A percentile compares a stretch with the other conserved stretches of the same genome.
phyloP scores from a whole-genome alignment of 1,140 invertebrate species.

The Cyrtorhinus lividipennis region DNA sequence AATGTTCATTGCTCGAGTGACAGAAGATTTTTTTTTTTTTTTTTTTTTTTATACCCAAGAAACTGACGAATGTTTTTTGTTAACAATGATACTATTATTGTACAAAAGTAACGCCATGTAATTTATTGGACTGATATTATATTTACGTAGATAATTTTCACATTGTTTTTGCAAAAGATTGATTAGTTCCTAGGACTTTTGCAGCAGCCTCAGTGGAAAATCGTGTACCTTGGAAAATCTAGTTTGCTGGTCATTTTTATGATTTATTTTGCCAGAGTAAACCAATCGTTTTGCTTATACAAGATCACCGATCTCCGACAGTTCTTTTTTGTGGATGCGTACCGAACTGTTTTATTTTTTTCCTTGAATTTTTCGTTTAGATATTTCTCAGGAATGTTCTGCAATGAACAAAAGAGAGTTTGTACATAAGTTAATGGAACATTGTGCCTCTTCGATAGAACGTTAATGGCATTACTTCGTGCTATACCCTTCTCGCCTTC shows the following conservation, averaged over 20 bases:
- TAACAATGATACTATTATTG: neutral
- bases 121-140: conserved; percentile 6
- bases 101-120: neutral
- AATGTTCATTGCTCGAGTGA: neutral
- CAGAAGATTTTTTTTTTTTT: neutral
- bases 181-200: conserved; percentile 4
- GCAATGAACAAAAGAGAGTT: too few relatives aligned
- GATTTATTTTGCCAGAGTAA: too few relatives aligned
- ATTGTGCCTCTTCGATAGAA: too few relatives aligned
- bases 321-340: too few relatives aligned
- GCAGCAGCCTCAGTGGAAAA: neutral
- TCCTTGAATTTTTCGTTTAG: too few relatives aligned
- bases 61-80: neutral
- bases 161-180: neutral
- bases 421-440: too few relatives aligned
- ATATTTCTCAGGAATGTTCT: too few relatives aligned
- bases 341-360: too few relatives aligned
- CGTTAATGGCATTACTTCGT: too few relatives aligned
- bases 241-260: neutral
- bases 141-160: conserved; percentile 7
- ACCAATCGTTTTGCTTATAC: too few relatives aligned
- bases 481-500: too few relatives aligned
- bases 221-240: neutral
- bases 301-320: too few relatives aligned
- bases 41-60: neutral